Evolutionary conservation across 2,797 vertebrate genomes (phyloP), one percentile per base, ranked within the genome.

Genomic region (Cossypha polioptera): DNA sequence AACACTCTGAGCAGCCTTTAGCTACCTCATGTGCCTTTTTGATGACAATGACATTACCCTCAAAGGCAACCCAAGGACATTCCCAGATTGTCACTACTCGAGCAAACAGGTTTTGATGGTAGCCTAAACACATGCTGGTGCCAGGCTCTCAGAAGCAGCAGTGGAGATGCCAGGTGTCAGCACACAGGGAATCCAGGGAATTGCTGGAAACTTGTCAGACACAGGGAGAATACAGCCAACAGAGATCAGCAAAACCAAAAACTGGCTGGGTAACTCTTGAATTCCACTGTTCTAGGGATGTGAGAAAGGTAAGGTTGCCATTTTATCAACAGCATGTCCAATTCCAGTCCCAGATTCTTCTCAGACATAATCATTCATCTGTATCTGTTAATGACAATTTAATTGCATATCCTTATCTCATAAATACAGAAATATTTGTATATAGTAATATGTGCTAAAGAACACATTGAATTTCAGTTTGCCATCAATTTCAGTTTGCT

Each of bases 401-500:
- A 94, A 97, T 91, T 92, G 80, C 63, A 90, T 84, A 86, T 59
- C 62, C 62, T 78, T 88, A 81, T 93, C 53, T 90, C 73, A 89
- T 90, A 94, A 90, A 90, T 66, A 93, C n/a, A 22, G 83, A 95
- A 92, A 93, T 94, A 94, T 83, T 95, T 92, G 35, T 91, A 76
- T 86, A 88, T 33, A 88, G 84, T 77, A 68, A 61, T 92, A 86
- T 13, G 72, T 91, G 95, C 68, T 95, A 94, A 95, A 79, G 78
- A 96, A 97, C 71, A 88, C 81, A 88, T 58, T 86, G 88, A 77
- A 93, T 96, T 96, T 90, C 80, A 92, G 65, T 91, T 94, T 89
- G 75, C 40, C 47, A 83, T 93, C 92, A 91, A 95, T 97, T 96
- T 97, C 76, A 87, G 66, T 86, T 80, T 91, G 75, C 79, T 96